phyloP scores from a whole-genome alignment of 2,797 vertebrate species.

The Pempheris klunzingeri region DNA sequence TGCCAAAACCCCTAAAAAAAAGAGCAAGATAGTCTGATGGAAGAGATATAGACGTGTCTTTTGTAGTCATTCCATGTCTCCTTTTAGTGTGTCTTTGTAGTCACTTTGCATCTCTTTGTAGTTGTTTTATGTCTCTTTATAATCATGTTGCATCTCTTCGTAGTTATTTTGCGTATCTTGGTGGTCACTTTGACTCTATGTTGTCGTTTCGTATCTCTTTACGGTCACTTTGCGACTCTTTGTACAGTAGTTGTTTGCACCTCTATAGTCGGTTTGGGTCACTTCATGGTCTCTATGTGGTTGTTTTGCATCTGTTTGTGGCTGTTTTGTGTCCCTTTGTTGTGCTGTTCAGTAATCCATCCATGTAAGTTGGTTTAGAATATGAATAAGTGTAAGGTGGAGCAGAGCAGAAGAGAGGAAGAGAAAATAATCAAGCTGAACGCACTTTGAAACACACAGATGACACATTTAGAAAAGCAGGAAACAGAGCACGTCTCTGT shows the following conservation, averaged over 20 bases:
- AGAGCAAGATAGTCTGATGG: not conserved
- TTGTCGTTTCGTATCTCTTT: not conserved
- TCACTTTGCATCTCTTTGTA: not conserved
- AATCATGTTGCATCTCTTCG: not conserved
- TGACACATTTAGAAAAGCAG: conserved; percentile 20
- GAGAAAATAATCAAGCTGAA: conserved; percentile 33
- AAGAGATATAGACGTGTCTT: not conserved
- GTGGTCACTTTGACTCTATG: too few species aligned
- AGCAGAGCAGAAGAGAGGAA: conserved; percentile 4
- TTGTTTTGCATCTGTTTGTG: not conserved
- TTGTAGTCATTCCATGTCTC: not conserved
- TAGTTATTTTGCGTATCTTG: too few species aligned
- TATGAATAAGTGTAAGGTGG: conserved; percentile 22
- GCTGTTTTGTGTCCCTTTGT: not conserved
- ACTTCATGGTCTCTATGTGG: not conserved
- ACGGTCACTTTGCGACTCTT: accelerated
- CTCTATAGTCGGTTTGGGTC: not conserved
- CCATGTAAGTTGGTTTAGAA: conserved; percentile 15
- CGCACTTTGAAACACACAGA: conserved; percentile 19
- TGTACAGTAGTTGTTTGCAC: too few species aligned
- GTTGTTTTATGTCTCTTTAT: not conserved
- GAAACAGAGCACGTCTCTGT: conserved; percentile 15
- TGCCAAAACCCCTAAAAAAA: accelerated
- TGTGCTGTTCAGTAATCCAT: conserved; percentile 1
- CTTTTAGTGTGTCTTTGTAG: not conserved